Percentiles rank a stretch among this genome's conserved stretches.
These are phyloP conservation scores for Allygus modestus DNA, from an alignment of 2,888 invertebrate species.

Conservation along the genomic window DNA sequence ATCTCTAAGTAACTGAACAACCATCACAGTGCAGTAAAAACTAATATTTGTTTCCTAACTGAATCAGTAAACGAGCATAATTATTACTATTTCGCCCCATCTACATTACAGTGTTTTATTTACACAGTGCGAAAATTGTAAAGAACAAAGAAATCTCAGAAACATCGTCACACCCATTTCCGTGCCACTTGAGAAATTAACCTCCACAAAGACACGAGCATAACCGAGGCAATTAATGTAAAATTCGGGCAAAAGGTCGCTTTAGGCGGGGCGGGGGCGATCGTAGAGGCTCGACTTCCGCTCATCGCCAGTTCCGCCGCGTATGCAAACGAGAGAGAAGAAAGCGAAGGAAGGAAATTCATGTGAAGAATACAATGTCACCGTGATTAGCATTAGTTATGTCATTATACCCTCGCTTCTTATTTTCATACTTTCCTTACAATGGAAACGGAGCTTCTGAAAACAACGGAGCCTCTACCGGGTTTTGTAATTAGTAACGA, in stretches of 20 bases:
- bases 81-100: too few species aligned
- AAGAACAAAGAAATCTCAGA: conserved; percentile 12
- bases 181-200: conserved; percentile 46
- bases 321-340: conserved; percentile 49
- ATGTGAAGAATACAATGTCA: conserved; percentile 60
- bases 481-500: conserved; percentile 11
- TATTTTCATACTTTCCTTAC: conserved; percentile 47
- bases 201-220: background rate
- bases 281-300: conserved; percentile 32
- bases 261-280: background rate
- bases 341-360: conserved; percentile 50
- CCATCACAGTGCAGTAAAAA: too few species aligned
- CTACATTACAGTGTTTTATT: too few species aligned
- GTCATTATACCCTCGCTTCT: conserved; percentile 48
- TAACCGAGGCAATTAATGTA: conserved; percentile 53
- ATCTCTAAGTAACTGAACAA: too few species aligned
- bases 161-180: conserved; percentile 12
- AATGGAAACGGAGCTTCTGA: conserved; percentile 6
- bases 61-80: too few species aligned
- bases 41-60: too few species aligned
- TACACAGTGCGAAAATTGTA: background rate
- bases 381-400: conserved; percentile 57
- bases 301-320: background rate
- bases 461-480: conserved; percentile 28
- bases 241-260: conserved; percentile 41